Base-by-base conservation (phyloP, 2,797 vertebrate genomes). In the Columba guinea region DNA sequence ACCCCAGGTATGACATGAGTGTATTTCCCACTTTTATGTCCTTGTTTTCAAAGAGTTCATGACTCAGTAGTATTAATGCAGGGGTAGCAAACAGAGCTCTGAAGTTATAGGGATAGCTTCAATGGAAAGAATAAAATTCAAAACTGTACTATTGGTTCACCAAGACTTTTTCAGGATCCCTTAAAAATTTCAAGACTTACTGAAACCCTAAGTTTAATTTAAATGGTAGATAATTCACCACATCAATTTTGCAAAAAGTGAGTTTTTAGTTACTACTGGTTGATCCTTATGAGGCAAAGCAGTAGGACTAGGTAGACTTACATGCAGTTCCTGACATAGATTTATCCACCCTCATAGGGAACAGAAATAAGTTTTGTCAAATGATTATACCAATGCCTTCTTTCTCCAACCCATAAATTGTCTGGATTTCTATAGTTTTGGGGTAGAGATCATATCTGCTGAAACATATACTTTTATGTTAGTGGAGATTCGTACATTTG, bases 1-100 rank as follows among this genome's bases (percentile, higher is more conserved):
- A 69, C 69, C 78, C 17, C 88, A 97, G 96, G 97, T 97, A 97
- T 94, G 91, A 88, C 71, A 87, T 13, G 24, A 75, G 26, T 78
- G 70, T 94, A 62, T 96, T 97, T 87, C 60, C 46, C 77, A 87
- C 41, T n/a, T 91, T 96, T 96, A 81, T 65, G 39, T 75, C 68
- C 77, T 52, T 89, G 53, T 73, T 83, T 81, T 59, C 48, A 28
- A 63, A 73, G 64, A 85, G 59, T 76, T 94, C 83, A 32, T 73
- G 74, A 76, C 73, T 84, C 60, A 67, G 3, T 56, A 32, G 28
- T 68, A 24, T 56, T 89, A 83, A 60, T 41, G 53, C 2, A 62
- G 8, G 21, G 62, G 37, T 69, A 68, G 26, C 32, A 93, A 91
- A 63, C 1, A 67, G n/a, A 59, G 3, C 6, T 51, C 24, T 13